Evolutionary conservation across 2,113 vertebrate genomes (phyloP).

Genomic region (Candoia aspera): DNA sequence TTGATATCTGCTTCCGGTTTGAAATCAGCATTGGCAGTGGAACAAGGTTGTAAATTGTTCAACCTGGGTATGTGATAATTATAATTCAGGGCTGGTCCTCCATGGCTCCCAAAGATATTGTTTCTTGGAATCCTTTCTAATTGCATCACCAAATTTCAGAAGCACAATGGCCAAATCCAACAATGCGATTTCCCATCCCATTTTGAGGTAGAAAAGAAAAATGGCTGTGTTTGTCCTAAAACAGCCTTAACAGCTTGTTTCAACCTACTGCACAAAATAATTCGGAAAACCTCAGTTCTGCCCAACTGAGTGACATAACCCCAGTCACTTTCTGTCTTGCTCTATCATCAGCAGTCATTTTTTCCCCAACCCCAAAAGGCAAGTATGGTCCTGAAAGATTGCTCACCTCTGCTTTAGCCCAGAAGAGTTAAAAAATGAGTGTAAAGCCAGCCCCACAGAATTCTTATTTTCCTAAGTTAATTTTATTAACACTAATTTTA

Average conservation of each 20-base stretch:
- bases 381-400: not conserved
- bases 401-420: not conserved
- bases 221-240: not conserved
- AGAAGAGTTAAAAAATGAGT: not conserved
- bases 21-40: not conserved
- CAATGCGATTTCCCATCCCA: not conserved
- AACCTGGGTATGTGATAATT: not conserved
- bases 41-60: not conserved
- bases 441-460: not conserved
- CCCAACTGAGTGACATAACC: not conserved
- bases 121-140: not conserved
- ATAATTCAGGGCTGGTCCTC: not conserved
- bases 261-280: not conserved
- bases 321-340: not conserved
- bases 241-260: not conserved
- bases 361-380: not conserved
- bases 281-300: not conserved
- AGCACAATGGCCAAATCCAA: not conserved
- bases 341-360: not conserved
- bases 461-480: not conserved
- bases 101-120: not conserved
- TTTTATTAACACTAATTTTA: constrained; percentile 1
- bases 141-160: not conserved
- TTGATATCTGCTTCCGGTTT: not conserved
- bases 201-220: not conserved